Percentiles rank a stretch among this genome's conserved stretches.
phyloP scores from a whole-genome alignment of 2,888 invertebrate species.

The Gisinianus flammeolus region DNA sequence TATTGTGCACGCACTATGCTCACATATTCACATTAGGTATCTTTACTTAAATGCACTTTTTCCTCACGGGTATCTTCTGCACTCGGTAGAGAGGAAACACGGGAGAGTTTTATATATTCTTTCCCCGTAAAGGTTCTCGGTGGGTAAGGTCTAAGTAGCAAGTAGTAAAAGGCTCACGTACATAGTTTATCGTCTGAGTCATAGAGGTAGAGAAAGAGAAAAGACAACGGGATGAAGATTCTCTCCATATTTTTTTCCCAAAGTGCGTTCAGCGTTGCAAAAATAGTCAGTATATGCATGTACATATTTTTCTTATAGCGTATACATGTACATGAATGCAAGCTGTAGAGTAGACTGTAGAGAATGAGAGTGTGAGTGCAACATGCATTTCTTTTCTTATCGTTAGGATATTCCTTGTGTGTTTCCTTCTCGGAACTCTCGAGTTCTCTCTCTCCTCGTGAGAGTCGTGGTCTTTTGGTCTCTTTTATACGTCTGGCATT shows the following conservation, averaged over 20 bases:
- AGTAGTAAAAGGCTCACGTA: neutral
- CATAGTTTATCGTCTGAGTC: neutral
- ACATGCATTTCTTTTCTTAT: conserved; percentile 27
- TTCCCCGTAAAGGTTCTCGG: too few relatives aligned
- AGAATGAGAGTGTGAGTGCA: conserved; percentile 17
- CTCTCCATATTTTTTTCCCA: neutral
- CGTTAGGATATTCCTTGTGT: neutral
- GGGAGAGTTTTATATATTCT: neutral
- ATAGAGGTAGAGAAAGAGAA: neutral
- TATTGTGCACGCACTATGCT: too few relatives aligned
- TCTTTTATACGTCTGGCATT: neutral
- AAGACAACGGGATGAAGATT: conserved; percentile 11
- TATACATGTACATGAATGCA: neutral
- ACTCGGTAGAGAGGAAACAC: neutral
- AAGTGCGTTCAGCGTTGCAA: neutral
- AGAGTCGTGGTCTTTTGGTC: conserved; percentile 7
- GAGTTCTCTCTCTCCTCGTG: neutral
- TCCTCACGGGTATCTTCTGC: neutral
- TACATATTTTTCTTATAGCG: neutral
- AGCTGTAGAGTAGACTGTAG: too few relatives aligned
- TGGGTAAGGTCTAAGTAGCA: too few relatives aligned
- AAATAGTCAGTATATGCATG: neutral
- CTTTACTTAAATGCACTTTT: too few relatives aligned
- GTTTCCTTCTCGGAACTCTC: neutral
- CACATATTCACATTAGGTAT: too few relatives aligned